Conservation (phyloP, 2,113 vertebrate genomes). For the Tangachromis dhanisi region DNA sequence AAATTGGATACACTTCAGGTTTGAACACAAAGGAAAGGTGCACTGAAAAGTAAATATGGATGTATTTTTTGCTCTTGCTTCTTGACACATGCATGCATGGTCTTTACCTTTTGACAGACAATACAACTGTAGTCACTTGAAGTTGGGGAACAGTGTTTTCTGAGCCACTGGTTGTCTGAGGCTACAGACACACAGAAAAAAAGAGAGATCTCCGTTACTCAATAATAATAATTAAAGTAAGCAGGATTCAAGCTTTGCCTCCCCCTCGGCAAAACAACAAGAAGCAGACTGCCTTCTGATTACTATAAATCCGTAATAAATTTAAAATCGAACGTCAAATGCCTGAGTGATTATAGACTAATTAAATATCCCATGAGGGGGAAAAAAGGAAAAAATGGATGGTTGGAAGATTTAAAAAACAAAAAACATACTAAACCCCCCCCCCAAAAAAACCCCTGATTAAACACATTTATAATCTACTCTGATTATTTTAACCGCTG, state of each 20-base stretch:
- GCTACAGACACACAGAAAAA: not conserved
- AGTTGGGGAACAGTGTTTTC: slow-evolving; percentile 81
- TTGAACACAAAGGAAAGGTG: not conserved
- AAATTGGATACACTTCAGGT: not conserved
- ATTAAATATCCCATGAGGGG: not conserved
- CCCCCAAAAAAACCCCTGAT: not conserved
- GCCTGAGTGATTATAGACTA: not conserved
- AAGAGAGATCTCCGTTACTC: not conserved
- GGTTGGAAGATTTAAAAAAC: not conserved
- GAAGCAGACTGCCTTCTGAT: not conserved
- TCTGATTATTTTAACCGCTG: not conserved
- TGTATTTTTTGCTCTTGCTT: not conserved
- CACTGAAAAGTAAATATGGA: not conserved
- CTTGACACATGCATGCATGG: not conserved
- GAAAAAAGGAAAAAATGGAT: not conserved
- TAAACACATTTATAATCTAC: not conserved
- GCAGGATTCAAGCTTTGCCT: not conserved
- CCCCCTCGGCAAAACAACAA: not conserved
- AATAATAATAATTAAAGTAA: not conserved
- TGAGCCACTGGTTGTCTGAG: slow-evolving; percentile 66
- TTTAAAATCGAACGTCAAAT: not conserved
- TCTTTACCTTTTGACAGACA: slow-evolving; percentile 85
- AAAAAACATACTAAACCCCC: not conserved
- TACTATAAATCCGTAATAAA: not conserved
- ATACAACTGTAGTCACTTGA: slow-evolving; percentile 86